Evolutionary conservation across 2,113 vertebrate species (phyloP), one percentile per base, ranked within the genome.

Genomic region (Actenoides lindsayi): DNA sequence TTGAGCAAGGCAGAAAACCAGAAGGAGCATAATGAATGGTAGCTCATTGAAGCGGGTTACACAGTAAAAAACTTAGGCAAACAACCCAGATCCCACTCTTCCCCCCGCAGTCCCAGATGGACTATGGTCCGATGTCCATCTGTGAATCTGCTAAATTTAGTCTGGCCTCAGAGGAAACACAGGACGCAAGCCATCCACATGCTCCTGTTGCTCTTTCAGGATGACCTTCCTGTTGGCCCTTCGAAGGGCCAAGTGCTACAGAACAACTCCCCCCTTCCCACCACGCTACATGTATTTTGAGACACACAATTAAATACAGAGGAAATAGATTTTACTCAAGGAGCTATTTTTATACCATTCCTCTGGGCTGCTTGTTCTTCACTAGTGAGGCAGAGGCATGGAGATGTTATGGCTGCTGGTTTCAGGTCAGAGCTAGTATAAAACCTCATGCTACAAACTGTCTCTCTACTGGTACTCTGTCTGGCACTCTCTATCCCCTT

Each of bases 81-180:
- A 84, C 39, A 92, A 63, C 57, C 77, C 77, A 67, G 73, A 91
- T 65, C 74, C 81, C 59, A 62, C 50, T 74, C 74, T 85, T 91
- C 14, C 46, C 44, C 44, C 30, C 6, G 1, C 31, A 48, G 54
- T 69, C 83, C 78, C 90, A 69, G 69, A 73, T 82, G 91, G 89
- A 84, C 87, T 94, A 84, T 4, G 5, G 80, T 59, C 80, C 27
- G 4, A 24, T 27, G 50, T 84, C 73, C 93, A 85, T 94, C 83
- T 95, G 94, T 65, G 89, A 83, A 90, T 82, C 73, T 59, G 91
- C 95, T 97, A 97, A 94, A 96, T 96, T 96, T 97, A 97, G 94
- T 48, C 78, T 71, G 89, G 46, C 74, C 95, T 76, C 77, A 21
- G 83, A 96, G 89, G 94, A 96, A 94, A 91, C 80, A 93, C 37